Evolutionary conservation across 1,140 invertebrate species (phyloP), one percentile per base, ranked within the genome.

Genomic region (Phthorimaea operculella): DNA sequence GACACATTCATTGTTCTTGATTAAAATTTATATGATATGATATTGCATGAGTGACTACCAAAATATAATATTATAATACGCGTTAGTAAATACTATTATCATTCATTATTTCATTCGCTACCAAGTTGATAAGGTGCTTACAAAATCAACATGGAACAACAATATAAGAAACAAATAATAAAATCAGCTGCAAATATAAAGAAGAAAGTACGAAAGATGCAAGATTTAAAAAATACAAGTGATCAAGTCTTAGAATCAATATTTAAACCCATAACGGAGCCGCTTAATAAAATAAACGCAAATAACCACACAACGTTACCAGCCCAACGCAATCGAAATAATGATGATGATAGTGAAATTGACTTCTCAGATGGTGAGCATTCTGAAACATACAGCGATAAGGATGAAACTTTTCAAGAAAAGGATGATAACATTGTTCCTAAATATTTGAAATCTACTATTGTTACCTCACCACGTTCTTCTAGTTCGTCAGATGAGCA

Each of bases 1-100:
- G 72, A 75, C 57, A 59, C 11, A 5, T 48, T 48, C 10, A 48
- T 48, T 14, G 14, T 16, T 18, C 16, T 48, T 11, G n/a, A 48
- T 15, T 15, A 15, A 48, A 4, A 48, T 11, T 1, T 5, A 48
- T 48, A 48, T 8, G 7, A 36, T 36, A n/a, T n/a, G n/a, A n/a
- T n/a, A n/a, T n/a, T n/a, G n/a, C n/a, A n/a, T n/a, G n/a, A n/a
- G n/a, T n/a, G n/a, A n/a, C n/a, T n/a, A n/a, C n/a, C n/a, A n/a
- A n/a, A n/a, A n/a, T n/a, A n/a, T n/a, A n/a, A n/a, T n/a, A 15
- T 10, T 6, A 47, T 15, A 47, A n/a, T n/a, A n/a, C n/a, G n/a
- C n/a, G n/a, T n/a, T n/a, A n/a, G n/a, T n/a, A n/a, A n/a, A n/a
- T n/a, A n/a, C n/a, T n/a, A n/a, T n/a, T n/a, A n/a, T n/a, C n/a